phyloP scores from a whole-genome alignment of 2,888 invertebrate genomes.

The Heliconius hortense region DNA sequence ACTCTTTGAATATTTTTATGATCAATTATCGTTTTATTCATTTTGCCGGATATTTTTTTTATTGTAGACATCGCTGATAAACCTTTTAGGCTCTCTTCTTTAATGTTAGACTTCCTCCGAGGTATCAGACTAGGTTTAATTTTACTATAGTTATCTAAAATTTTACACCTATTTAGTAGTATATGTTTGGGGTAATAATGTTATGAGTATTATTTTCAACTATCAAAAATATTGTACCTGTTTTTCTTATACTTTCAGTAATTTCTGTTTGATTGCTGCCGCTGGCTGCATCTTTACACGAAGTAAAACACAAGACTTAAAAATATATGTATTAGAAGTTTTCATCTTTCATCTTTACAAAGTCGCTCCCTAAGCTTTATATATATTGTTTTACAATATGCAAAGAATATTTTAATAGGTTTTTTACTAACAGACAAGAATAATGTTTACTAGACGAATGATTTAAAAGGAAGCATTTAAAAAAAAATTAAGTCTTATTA shows the following conservation, averaged over 20 bases:
- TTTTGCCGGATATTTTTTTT: constrained; percentile 19
- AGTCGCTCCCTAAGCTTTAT: neutral
- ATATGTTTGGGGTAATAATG: neutral
- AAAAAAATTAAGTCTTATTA: neutral
- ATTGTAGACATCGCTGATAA: constrained; percentile 12
- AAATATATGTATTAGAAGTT: neutral
- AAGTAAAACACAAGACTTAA: neutral
- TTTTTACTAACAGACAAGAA: neutral
- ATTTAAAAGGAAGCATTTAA: neutral
- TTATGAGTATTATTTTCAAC: neutral
- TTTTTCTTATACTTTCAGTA: constrained; percentile 4
- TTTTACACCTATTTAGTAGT: neutral
- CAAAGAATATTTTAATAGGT: too few species aligned
- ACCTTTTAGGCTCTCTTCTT: constrained; percentile 40
- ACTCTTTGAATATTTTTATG: constrained; percentile 57
- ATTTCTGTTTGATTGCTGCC: constrained; percentile 8
- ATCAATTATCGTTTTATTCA: constrained; percentile 39
- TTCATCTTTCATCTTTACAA: neutral
- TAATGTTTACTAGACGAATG: neutral
- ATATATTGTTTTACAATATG: too few species aligned
- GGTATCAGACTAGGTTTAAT: constrained; percentile 57
- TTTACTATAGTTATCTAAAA: constrained; percentile 39
- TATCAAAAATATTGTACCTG: neutral
- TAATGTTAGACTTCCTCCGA: constrained; percentile 45
- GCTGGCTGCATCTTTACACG: neutral